Base-by-base conservation (phyloP, 92 coral and sea anemone genomes). In the Palythoa grandiflora region DNA sequence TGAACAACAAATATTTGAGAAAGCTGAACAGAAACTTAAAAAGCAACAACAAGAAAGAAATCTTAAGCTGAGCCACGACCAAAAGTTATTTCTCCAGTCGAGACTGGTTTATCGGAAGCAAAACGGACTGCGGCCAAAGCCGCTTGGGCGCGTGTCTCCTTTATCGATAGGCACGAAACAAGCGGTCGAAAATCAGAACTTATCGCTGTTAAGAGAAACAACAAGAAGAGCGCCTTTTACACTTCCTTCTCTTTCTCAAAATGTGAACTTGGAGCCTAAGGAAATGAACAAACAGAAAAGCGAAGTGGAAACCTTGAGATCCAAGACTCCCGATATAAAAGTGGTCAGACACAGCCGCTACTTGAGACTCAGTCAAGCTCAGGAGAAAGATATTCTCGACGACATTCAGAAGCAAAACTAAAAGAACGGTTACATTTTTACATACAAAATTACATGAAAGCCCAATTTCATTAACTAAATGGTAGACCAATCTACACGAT, bases 31-130 rank as follows among this genome's bases (percentile, higher is more conserved):
- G 20, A 91, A 88, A 63, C 90, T 91, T 10, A 90, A 84, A 75
- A 91, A 72, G 60, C 89, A 81, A 88, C 73, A 88, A 72, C 81
- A 91, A 3, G 93, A 88, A 19, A 88, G 91, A 71, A 88, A 88
- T 21, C 65, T 91, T 66, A 87, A 88, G 7, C 75, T 91, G 19
- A 71, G 51, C 68, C 66, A 68, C 6, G 87, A 85, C 63, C 83
- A 84, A 60, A 90, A 77, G 51, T 78, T 83, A 36, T 91, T 91
- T 83, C 39, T 91, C 9, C 81, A 86, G 35, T 88, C 91, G 1
- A 91, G 93, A 68, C 83, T 77, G 38, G 77, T 91, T 39, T 77
- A 83, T 44, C 86, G 86, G 65, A 85, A 91, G 48, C 53, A 39
- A 19, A 86, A 57, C 55, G 38, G 16, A 54, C 68, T 38, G 16